Base-by-base conservation (phyloP, 2,888 invertebrate species). In the Lasioglossum lativentre region DNA sequence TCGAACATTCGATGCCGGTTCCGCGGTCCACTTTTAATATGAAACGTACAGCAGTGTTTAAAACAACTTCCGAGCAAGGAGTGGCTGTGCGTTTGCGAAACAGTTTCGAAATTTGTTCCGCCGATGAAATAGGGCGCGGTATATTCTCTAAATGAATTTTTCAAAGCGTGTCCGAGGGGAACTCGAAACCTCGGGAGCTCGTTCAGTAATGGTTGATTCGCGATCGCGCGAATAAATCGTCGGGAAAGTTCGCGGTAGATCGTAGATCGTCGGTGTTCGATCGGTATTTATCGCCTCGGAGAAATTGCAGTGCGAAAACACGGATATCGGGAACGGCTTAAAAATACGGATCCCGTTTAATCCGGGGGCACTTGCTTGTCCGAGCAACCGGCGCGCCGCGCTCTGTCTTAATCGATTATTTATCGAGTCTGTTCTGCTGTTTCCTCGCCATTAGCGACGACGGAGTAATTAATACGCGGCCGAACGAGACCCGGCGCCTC, bases 391-490 rank as follows among this genome's bases (percentile, higher is more conserved):
- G 59, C 59, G 16, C 52, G 52, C 23, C 23, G 23, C 23, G 52
- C 52, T 52, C 59, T 30, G 27, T 66, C 66, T 66, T 34, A 40
- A 70, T 40, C 68, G 38, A 40, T 70, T 70, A 70, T 40, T 38
- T 34, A 66, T 70, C 68, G 38, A 40, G 68, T 19, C 30, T 19
- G 34, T 30, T 38, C 40, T 19, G 34, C 34, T 66, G 34, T 34
- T 70, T 40, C 38, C 38, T 38, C 40, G 38, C 68, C 68, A n/a
- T 66, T 66, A 66, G 34, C 19, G 66, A 63, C n/a, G 47, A 59
- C 38, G 12, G 16, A 38, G 30, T 82, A 38, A 56, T 82, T 82
- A 78, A 85, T 66, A 66, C 34, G 19, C 19, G 66, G 19, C 30
- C 16, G 59, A 27, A 63, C 59, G 59, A 27, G 14, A 27, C 59